Evolutionary conservation across 2,797 vertebrate genomes (phyloP), one percentile per base, ranked within the genome.

Genomic region (Apogon hyalosoma): DNA sequence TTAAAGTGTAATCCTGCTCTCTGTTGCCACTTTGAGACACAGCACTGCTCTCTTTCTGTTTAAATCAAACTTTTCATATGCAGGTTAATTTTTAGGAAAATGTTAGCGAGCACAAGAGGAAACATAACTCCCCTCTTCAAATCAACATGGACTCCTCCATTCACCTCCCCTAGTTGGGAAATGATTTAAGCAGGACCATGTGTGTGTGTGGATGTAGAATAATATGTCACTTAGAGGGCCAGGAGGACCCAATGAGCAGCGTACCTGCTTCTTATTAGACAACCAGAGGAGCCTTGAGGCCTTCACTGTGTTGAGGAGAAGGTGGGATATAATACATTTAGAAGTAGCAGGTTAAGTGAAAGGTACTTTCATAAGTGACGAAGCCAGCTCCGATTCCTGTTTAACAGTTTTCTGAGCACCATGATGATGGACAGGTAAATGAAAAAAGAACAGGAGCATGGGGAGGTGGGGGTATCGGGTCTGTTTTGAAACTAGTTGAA

Each of bases 221-320:
- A 92, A 89, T 87, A 90, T 91, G 88, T 90, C 92, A 92, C 90
- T 92, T 92, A 90, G 82, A 92, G 86, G 86, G 83, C 85, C 75
- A 71, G 87, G 80, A 88, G 83, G 87, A 86, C 69, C 61, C 76
- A 82, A 69, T 77, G 86, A 83, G 87, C 82, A 73, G 83, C 33
- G 40, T 90, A 92, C 86, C 94, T 94, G 94, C 92, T 94, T 95
- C 90, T 90, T 87, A 94, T 94, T 94, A 94, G 79, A 77, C 75
- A 80, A 77, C 69, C 64, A 64, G 49, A 80, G 77, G 70, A 75
- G 83, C 88, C 89, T 74, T 2, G 21, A 85, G 86, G 84, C 80
- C 84, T 78, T 40, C 13, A 61, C 77, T 73, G 21, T 77, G 90
- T 60, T 65, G 69, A 69, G 33, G 64, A 64, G 28, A 68, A 78